A percentile compares a stretch with the other conserved stretches of the same genome.
These are phyloP conservation scores for Dysmachus trigonus DNA, from an alignment of 2,888 invertebrate genomes.

Conservation along the genomic window DNA sequence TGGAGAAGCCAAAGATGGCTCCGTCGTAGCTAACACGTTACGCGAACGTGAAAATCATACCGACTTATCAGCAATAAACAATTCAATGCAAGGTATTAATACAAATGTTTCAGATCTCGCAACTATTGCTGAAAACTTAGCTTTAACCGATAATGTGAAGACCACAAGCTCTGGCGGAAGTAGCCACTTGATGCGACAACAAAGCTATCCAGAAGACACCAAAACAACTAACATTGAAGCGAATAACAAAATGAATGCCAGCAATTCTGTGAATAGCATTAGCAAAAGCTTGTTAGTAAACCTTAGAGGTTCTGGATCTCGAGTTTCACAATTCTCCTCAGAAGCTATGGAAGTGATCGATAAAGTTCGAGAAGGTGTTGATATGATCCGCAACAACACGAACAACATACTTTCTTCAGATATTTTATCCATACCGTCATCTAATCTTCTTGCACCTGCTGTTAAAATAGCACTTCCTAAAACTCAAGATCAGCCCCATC, in stretches of 20 bases:
- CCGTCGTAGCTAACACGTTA: constrained; percentile 69
- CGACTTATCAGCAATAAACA: constrained; percentile 77
- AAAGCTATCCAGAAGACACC: constrained; percentile 67
- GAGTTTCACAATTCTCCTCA: constrained; percentile 61
- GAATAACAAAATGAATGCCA: constrained; percentile 64
- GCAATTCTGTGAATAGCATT: constrained; percentile 60
- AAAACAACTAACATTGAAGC: constrained; percentile 64
- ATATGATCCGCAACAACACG: constrained; percentile 79
- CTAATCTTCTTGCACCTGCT: constrained; percentile 60
- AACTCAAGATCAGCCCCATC: constrained; percentile 52
- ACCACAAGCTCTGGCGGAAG: constrained; percentile 32
- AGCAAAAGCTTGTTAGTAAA: constrained; percentile 61
- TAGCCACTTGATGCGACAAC: constrained; percentile 56
- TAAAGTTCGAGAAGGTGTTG: constrained; percentile 74
- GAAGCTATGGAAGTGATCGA: constrained; percentile 73
- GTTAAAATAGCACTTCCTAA: constrained; percentile 66
- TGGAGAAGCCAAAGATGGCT: constrained; percentile 64
- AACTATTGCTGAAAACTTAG: constrained; percentile 85
- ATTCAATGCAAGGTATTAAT: constrained; percentile 72
- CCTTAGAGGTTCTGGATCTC: constrained; percentile 53
- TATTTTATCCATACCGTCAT: constrained; percentile 69
- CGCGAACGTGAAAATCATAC: constrained; percentile 69
- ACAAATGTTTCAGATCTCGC: constrained; percentile 73
- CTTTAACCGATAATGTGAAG: constrained; percentile 69
- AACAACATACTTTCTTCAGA: constrained; percentile 81